Percentiles rank a stretch among this genome's conserved stretches.
phyloP scores from a whole-genome alignment of 53 echinoderm and acorn worm species.

The Echinarachnius parma region DNA sequence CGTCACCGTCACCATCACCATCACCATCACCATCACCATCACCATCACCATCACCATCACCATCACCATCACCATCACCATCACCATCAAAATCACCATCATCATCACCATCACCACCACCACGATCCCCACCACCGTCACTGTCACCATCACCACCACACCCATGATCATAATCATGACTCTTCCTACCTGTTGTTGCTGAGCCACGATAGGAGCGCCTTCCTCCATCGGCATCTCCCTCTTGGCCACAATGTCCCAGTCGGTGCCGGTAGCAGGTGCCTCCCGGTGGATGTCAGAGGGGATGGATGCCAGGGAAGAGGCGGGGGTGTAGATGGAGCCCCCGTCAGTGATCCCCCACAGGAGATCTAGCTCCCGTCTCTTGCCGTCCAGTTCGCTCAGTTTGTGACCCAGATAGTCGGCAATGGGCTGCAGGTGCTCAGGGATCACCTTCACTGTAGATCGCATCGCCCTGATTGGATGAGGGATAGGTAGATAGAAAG shows the following conservation, averaged over 20 bases:
- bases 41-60: too few relatives aligned
- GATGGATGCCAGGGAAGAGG: constrained; percentile 29
- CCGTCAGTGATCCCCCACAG: constrained; percentile 52
- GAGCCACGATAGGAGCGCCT: constrained; percentile 12
- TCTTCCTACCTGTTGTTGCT: constrained; percentile 33
- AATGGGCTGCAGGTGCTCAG: constrained; percentile 38
- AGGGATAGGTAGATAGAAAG: neutral
- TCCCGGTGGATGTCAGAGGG: constrained; percentile 22
- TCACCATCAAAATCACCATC: too few relatives aligned
- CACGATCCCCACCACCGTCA: too few relatives aligned
- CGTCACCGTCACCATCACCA: too few relatives aligned
- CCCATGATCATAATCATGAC: too few relatives aligned
- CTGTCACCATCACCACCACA: too few relatives aligned
- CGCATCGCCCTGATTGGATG: constrained; percentile 23
- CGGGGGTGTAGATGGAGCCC: constrained; percentile 32
- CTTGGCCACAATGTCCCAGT: constrained; percentile 71
- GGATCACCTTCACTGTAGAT: constrained; percentile 13
- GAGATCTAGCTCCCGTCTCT: constrained; percentile 80
- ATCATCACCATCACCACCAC: too few relatives aligned
- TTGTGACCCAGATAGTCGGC: constrained; percentile 72
- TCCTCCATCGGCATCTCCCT: constrained; percentile 34
- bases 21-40: too few relatives aligned
- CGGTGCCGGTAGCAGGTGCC: constrained; percentile 43
- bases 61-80: too few relatives aligned
- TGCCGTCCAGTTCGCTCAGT: constrained; percentile 63